phyloP scores from a whole-genome alignment of 2,888 invertebrate genomes.

The Colostygia pectinataria region DNA sequence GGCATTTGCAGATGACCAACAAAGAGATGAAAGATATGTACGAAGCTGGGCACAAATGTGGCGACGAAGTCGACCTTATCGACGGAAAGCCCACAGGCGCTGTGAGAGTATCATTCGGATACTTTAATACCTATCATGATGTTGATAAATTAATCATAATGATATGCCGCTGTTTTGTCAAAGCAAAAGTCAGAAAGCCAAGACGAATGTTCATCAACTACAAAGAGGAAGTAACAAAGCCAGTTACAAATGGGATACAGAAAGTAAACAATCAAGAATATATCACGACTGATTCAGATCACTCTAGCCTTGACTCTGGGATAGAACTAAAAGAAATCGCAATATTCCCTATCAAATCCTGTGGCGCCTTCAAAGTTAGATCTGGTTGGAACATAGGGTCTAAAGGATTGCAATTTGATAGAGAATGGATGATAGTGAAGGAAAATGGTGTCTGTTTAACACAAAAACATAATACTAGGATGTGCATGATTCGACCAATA shows the following conservation, averaged over 20 bases:
- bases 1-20: slow-evolving; percentile 87
- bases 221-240: slow-evolving; percentile 32
- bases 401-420: slow-evolving; percentile 93
- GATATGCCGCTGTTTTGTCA: slow-evolving; percentile 89
- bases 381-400: slow-evolving; percentile 87
- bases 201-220: slow-evolving; percentile 51
- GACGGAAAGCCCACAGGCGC: slow-evolving; percentile 96
- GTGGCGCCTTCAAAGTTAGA: slow-evolving; percentile 88
- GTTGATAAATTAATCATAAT: slow-evolving; percentile 88
- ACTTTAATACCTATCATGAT: slow-evolving; percentile 90
- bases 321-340: slow-evolving; percentile 59
- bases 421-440: slow-evolving; percentile 96
- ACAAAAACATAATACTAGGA: slow-evolving; percentile 91
- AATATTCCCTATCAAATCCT: slow-evolving; percentile 96
- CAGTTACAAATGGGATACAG: slow-evolving; percentile 36
- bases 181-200: slow-evolving; percentile 49
- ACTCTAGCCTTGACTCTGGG: slow-evolving; percentile 38
- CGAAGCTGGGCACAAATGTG: slow-evolving; percentile 95
- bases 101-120: slow-evolving; percentile 95
- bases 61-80: slow-evolving; percentile 93
- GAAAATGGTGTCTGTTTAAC: slow-evolving; percentile 92
- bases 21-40: slow-evolving; percentile 89
- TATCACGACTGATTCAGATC: slow-evolving; percentile 32
- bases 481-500: slow-evolving; percentile 90
- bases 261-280: slow-evolving; percentile 40